phyloP scores from a whole-genome alignment of 2,113 vertebrate genomes.

The Synodontis membranacea region DNA sequence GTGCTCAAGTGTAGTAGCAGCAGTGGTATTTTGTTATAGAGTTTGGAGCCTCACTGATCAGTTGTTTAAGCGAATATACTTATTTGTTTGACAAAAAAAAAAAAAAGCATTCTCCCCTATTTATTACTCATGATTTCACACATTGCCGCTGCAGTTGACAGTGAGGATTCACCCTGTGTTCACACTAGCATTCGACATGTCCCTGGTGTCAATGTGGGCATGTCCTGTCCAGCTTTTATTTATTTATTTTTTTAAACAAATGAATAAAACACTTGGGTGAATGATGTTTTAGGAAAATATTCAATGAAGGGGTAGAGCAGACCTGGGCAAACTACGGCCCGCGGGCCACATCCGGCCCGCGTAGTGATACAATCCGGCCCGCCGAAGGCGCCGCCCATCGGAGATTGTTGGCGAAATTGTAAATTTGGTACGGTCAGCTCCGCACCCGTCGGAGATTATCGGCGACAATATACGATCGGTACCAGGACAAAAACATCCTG shows the following conservation, averaged over 20 bases:
- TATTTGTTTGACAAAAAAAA: conserved; percentile 64
- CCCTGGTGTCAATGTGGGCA: conserved; percentile 30
- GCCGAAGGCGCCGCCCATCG: no score
- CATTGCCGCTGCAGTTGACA: conserved; percentile 58
- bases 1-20: conserved; percentile 68
- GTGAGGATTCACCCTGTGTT: conserved; percentile 43
- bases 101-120: conserved; percentile 73
- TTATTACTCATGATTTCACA: conserved; percentile 72
- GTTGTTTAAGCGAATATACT: conserved; percentile 58
- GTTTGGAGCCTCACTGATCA: conserved; percentile 47
- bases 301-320: no score
- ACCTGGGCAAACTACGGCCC: no score
- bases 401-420: no score
- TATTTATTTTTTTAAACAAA: background rate
- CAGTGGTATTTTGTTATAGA: conserved; percentile 66
- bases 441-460: no score
- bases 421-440: no score
- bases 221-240: conserved; percentile 28
- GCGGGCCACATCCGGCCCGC: no score
- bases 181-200: background rate
- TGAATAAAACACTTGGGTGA: background rate
- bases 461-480: no score
- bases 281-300: background rate
- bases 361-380: no score
- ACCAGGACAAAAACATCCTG: no score